These are phyloP conservation scores for Aurelia sp. DNA, from an alignment of 30 jellyfish, hydroid and myxozoan genomes.

Conservation along the genomic window DNA sequence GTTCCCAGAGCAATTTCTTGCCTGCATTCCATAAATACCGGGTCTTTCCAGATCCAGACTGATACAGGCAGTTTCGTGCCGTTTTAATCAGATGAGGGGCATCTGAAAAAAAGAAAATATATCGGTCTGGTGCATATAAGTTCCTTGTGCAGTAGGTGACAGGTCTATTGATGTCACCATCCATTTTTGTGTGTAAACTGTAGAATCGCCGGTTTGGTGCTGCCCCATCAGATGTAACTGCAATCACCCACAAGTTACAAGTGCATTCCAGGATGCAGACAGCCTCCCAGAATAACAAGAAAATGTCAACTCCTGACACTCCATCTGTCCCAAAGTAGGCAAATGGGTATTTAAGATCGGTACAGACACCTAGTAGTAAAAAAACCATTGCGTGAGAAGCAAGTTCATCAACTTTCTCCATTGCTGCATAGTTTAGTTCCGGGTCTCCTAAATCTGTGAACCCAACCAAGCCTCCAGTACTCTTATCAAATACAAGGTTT, in stretches of 20 bases:
- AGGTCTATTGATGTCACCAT: too few species aligned
- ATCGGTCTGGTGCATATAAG: conserved; percentile 36
- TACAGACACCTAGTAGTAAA: conserved; percentile 7
- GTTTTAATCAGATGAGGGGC: conserved; percentile 51
- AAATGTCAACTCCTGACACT: conserved; percentile 8
- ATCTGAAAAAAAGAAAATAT: conserved; percentile 24
- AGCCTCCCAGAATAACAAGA: conserved; percentile 72
- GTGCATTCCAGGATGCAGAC: conserved; percentile 11
- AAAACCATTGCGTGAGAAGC: conserved; percentile 53
- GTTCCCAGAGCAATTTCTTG: conserved; percentile 15
- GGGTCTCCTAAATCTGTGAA: conserved; percentile 63
- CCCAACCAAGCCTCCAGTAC: conserved; percentile 56
- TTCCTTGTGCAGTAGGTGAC: conserved; percentile 14
- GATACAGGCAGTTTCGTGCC: conserved; percentile 32
- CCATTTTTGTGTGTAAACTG: too few species aligned
- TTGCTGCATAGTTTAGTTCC: conserved; percentile 32
- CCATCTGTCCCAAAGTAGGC: too few species aligned
- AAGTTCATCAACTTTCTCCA: conserved; percentile 19
- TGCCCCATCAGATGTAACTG: conserved; percentile 70
- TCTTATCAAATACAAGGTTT: too few species aligned
- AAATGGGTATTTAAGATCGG: conserved; percentile 17
- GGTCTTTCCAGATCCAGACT: conserved; percentile 27
- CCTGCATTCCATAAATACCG: conserved; percentile 45
- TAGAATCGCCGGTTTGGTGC: too few species aligned
- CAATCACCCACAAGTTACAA: conserved; percentile 28